Percentiles rank a stretch among this genome's conserved stretches.
phyloP scores from a whole-genome alignment of 2,888 invertebrate genomes.

The Pachycephus smyrnensis region DNA sequence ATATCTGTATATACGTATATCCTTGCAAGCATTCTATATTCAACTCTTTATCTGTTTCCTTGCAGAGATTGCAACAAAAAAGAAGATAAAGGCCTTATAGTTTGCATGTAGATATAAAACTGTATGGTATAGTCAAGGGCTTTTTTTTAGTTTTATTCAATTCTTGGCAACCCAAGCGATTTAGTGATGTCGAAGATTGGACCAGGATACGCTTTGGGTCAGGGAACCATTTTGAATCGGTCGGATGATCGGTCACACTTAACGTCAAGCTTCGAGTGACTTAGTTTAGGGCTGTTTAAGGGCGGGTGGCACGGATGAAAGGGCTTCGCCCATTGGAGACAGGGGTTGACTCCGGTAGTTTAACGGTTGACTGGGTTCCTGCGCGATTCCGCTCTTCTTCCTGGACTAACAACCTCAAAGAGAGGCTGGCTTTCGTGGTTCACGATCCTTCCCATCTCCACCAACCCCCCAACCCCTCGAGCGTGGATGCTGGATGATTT shows the following conservation, averaged over 20 bases:
- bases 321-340: constrained; percentile 42
- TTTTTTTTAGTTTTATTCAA: background rate
- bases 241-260: constrained; percentile 61
- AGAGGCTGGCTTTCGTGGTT: constrained; percentile 32
- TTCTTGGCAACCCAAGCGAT: background rate
- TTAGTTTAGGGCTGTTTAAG: constrained; percentile 59
- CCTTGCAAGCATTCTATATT: background rate
- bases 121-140: background rate
- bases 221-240: constrained; percentile 49
- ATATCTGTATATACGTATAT: background rate
- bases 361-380: constrained; percentile 18
- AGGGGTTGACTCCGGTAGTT: constrained; percentile 27
- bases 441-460: constrained; percentile 8
- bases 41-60: background rate
- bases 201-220: background rate
- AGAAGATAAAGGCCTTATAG: background rate
- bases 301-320: constrained; percentile 49
- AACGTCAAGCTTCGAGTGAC: constrained; percentile 57
- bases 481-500: background rate
- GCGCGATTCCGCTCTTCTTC: constrained; percentile 9
- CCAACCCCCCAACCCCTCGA: background rate
- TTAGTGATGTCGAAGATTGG: background rate
- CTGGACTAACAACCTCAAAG: constrained; percentile 38
- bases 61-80: background rate
- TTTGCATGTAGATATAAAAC: background rate